These are phyloP conservation scores for Strix aluco DNA, from an alignment of 2,113 vertebrate species.

Conservation along the genomic window DNA sequence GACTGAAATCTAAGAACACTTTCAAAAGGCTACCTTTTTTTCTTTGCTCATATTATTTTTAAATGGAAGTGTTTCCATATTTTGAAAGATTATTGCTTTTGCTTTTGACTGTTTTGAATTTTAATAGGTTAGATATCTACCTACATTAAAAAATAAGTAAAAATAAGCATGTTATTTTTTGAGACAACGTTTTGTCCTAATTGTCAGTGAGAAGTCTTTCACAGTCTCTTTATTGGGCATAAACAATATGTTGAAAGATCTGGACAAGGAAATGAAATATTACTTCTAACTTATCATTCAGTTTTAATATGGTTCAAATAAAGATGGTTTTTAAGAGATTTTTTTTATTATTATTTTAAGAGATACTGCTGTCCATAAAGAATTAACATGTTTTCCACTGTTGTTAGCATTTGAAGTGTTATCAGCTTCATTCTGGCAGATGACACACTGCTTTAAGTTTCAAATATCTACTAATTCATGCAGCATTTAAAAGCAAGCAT, in stretches of 20 bases:
- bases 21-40: neutral
- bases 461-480: conserved; percentile 5
- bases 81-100: neutral
- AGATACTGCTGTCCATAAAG: neutral
- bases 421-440: conserved; percentile 7
- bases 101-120: neutral
- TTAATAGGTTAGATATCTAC: neutral
- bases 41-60: neutral
- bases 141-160: neutral
- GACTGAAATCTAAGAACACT: neutral
- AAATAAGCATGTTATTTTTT: neutral
- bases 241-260: neutral
- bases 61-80: neutral
- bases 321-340: neutral
- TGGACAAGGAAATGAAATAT: neutral
- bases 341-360: neutral
- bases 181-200: neutral
- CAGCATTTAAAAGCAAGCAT: neutral
- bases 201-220: neutral
- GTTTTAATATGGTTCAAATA: neutral
- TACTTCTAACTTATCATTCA: neutral
- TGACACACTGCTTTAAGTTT: conserved; percentile 3
- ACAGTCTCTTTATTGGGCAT: neutral
- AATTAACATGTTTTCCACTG: neutral
- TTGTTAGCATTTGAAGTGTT: conserved; percentile 18